These are phyloP conservation scores for Nyctereutes procyonoides DNA, from an alignment of 2,113 vertebrate genomes.

Conservation along the genomic window DNA sequence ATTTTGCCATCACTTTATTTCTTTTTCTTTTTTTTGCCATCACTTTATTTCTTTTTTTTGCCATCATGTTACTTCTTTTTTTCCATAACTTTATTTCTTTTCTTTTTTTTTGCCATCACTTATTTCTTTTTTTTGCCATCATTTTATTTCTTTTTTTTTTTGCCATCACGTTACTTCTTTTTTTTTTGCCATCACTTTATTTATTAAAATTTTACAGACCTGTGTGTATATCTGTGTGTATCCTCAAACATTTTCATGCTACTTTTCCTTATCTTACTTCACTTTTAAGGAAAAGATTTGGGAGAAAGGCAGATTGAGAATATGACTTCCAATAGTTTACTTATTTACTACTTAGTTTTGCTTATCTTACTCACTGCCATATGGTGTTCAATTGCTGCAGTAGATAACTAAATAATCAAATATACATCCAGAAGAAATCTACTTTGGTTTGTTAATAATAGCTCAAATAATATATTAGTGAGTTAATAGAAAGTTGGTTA, in stretches of 20 bases:
- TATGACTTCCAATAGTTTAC: neutral
- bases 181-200: neutral
- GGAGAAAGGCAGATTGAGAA: neutral
- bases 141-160: neutral
- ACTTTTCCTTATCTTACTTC: neutral
- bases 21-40: too few relatives aligned
- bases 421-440: neutral
- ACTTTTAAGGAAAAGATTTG: neutral
- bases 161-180: neutral
- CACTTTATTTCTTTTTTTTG: too few relatives aligned
- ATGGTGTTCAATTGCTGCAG: neutral
- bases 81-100: neutral
- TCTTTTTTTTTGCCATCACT: neutral
- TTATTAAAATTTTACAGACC: neutral
- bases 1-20: neutral
- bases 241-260: neutral
- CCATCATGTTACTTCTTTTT: too few relatives aligned
- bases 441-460: neutral
- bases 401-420: neutral
- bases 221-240: neutral
- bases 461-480: neutral
- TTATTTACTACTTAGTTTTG: neutral
- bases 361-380: neutral
- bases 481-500: neutral
- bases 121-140: neutral